These are phyloP conservation scores for Drosophila tani DNA, from an alignment of 1,140 invertebrate genomes.

Conservation along the genomic window DNA sequence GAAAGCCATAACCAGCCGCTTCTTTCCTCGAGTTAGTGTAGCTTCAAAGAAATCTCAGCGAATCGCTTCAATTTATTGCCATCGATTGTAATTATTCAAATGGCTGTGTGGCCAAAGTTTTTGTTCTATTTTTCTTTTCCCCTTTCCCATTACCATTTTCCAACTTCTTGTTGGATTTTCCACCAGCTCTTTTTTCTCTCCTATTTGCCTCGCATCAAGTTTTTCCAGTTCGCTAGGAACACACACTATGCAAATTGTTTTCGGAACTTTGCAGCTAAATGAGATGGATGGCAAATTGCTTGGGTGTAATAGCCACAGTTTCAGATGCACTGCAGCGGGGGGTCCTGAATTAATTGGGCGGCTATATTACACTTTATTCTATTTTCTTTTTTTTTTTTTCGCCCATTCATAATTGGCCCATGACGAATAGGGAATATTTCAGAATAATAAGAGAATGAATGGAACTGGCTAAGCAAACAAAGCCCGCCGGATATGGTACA, in stretches of 20 bases:
- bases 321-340: slow-evolving; percentile 1
- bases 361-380: not conserved
- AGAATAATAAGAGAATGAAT: slow-evolving; percentile 7
- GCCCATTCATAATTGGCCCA: slow-evolving; percentile 47
- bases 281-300: slow-evolving; percentile 43
- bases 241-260: slow-evolving; percentile 67
- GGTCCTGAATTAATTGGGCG: slow-evolving; percentile 13
- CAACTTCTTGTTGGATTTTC: slow-evolving; percentile 20
- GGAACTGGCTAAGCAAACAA: slow-evolving; percentile 21
- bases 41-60: slow-evolving; percentile 21
- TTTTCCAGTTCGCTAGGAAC: slow-evolving; percentile 43
- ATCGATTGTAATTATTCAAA: slow-evolving; percentile 73
- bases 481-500: slow-evolving; percentile 58
- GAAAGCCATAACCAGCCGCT: not conserved
- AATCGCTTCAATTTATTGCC: slow-evolving; percentile 54
- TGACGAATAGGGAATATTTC: slow-evolving; percentile 17
- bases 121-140: slow-evolving; percentile 36
- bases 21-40: not conserved
- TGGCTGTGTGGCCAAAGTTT: slow-evolving; percentile 46
- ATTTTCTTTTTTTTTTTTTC: not conserved
- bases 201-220: slow-evolving; percentile 18
- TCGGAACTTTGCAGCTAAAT: slow-evolving; percentile 36
- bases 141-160: slow-evolving; percentile 17
- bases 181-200: not conserved
- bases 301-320: slow-evolving; percentile 27